These are phyloP conservation scores for Diadophis punctatus DNA, from an alignment of 2,113 vertebrate species.

Conservation along the genomic window DNA sequence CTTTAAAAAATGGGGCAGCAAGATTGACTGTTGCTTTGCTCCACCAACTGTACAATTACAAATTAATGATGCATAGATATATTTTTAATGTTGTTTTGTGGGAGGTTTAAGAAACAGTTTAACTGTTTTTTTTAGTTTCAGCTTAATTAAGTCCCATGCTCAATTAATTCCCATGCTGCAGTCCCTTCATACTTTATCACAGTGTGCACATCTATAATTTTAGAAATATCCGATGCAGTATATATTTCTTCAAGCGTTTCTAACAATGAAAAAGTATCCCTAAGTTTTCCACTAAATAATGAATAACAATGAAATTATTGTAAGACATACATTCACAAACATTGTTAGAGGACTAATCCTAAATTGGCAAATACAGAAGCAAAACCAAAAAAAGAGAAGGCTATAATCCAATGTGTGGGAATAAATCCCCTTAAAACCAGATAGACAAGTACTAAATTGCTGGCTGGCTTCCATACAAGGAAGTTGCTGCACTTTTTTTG, in stretches of 20 bases:
- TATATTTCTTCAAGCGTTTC: not conserved
- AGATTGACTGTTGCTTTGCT: not conserved
- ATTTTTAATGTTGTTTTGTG: not conserved
- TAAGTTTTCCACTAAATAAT: not conserved
- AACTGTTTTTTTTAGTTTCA: not conserved
- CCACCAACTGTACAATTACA: not conserved
- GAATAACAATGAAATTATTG: not conserved
- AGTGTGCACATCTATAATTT: not conserved
- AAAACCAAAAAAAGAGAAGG: not conserved
- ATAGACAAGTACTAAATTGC: not conserved
- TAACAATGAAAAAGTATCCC: not conserved
- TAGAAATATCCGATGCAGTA: not conserved
- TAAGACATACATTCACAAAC: not conserved
- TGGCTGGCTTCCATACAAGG: not conserved
- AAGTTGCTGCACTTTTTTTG: not conserved
- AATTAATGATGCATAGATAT: not conserved
- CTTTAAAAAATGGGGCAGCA: not conserved
- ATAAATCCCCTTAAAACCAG: not conserved
- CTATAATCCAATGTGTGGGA: not conserved
- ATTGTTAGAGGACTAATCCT: not conserved
- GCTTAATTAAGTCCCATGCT: not conserved
- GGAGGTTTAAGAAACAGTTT: not conserved
- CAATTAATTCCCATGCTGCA: no score
- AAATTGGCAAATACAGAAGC: not conserved
- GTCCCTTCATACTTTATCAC: not conserved